Percentiles rank a stretch among this genome's conserved stretches.
These are phyloP conservation scores for Miltochrista miniata DNA, from an alignment of 2,888 invertebrate genomes.

Conservation along the genomic window DNA sequence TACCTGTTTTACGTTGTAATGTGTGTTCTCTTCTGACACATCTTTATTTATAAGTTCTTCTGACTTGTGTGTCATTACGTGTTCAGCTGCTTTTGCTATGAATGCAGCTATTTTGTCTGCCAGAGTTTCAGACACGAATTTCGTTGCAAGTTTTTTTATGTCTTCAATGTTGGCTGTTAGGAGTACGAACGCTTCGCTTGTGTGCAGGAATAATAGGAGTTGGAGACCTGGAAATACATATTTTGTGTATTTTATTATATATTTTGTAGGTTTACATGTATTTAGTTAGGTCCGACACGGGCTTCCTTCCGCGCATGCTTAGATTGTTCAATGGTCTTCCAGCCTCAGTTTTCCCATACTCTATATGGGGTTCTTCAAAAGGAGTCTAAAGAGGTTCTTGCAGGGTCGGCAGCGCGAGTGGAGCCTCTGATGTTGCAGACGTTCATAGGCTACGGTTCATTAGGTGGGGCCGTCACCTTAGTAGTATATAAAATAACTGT, in stretches of 20 bases:
- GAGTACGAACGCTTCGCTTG: slow-evolving; percentile 44
- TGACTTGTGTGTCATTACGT: slow-evolving; percentile 11
- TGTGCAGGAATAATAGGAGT: slow-evolving; percentile 35
- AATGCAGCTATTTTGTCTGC: slow-evolving; percentile 51
- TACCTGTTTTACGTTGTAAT: background rate
- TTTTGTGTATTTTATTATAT: too few species aligned
- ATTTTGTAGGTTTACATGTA: too few species aligned
- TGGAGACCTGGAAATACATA: slow-evolving; percentile 45
- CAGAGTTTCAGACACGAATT: slow-evolving; percentile 53
- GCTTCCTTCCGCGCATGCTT: too few species aligned
- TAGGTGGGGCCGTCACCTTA: too few species aligned
- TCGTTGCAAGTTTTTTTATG: slow-evolving; percentile 53
- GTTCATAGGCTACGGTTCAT: too few species aligned
- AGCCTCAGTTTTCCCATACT: too few species aligned
- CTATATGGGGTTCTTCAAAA: too few species aligned
- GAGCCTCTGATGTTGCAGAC: too few species aligned
- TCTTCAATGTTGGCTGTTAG: slow-evolving; percentile 64
- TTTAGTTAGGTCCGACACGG: background rate
- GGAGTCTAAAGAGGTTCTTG: too few species aligned
- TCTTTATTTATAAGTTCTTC: slow-evolving; percentile 29
- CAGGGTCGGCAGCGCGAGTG: too few species aligned
- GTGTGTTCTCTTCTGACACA: slow-evolving; percentile 16
- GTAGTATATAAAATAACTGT: too few species aligned
- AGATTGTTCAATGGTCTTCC: too few species aligned
- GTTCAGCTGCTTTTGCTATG: slow-evolving; percentile 32